These are phyloP conservation scores for Eidolon helvum DNA, from an alignment of 2,113 vertebrate genomes.

Conservation along the genomic window DNA sequence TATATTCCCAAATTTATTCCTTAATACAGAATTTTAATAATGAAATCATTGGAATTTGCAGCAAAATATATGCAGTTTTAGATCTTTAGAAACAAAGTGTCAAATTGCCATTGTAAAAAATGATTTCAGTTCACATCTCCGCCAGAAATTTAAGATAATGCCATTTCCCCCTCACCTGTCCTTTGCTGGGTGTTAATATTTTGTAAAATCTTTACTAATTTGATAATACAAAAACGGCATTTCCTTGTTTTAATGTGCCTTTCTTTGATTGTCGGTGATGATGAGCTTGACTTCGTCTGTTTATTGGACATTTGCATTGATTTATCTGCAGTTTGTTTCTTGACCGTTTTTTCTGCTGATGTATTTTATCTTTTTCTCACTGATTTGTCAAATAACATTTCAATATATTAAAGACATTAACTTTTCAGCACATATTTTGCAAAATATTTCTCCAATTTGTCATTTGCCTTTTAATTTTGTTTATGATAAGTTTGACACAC, in stretches of 20 bases:
- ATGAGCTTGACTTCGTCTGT: not conserved
- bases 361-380: not conserved
- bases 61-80: not conserved
- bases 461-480: not conserved
- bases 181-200: not conserved
- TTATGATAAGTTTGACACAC: not conserved
- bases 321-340: not conserved
- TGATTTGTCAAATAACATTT: not conserved
- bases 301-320: not conserved
- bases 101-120: conserved; percentile 30
- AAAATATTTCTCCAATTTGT: not conserved
- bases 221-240: not conserved
- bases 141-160: not conserved
- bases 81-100: not conserved
- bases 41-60: not conserved
- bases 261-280: not conserved
- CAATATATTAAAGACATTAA: not conserved
- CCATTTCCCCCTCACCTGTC: not conserved
- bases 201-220: conserved; percentile 25
- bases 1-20: not conserved
- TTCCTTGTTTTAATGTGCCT: not conserved
- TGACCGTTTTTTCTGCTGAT: not conserved
- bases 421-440: not conserved
- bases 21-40: not conserved
- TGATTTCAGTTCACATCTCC: not conserved